A percentile compares a stretch with the other conserved stretches of the same genome.
Conservation (phyloP, 2,113 vertebrate genomes). For the Dasypus novemcinctus region DNA sequence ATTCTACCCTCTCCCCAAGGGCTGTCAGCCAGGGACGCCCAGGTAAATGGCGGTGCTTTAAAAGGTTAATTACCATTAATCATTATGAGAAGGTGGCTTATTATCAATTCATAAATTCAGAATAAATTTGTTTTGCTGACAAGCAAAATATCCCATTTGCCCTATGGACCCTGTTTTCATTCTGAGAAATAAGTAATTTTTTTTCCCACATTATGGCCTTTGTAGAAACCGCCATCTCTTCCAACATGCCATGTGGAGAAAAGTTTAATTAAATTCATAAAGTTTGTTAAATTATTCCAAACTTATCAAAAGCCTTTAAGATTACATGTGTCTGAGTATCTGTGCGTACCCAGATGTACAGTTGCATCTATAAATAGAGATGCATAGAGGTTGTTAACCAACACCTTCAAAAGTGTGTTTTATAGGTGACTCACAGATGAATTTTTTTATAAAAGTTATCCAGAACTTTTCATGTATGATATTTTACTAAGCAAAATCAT, state of each 20-base stretch:
- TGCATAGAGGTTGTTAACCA: not conserved
- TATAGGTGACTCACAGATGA: slow-evolving; percentile 1
- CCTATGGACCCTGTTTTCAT: slow-evolving; percentile 48
- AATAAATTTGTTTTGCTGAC: slow-evolving; percentile 81
- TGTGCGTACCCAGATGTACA: not conserved
- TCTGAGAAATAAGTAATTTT: slow-evolving; percentile 64
- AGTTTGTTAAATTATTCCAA: slow-evolving; percentile 53
- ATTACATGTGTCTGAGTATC: not conserved
- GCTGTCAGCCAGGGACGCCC: slow-evolving; percentile 66
- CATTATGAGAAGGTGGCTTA: slow-evolving; percentile 72
- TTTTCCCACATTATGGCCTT: slow-evolving; percentile 11
- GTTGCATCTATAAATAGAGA: slow-evolving; percentile 6
- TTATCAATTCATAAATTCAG: slow-evolving; percentile 81
- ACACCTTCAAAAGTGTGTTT: slow-evolving; percentile 38
- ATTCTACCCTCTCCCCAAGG: slow-evolving; percentile 29
- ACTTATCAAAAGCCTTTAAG: slow-evolving; percentile 42
- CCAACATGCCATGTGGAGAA: slow-evolving; percentile 41
- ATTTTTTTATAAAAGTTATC: slow-evolving; percentile 19
- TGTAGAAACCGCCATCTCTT: slow-evolving; percentile 47
- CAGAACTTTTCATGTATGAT: not conserved
- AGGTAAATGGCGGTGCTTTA: slow-evolving; percentile 73
- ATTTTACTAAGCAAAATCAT: not conserved
- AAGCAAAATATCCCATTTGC: slow-evolving; percentile 79
- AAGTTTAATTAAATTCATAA: slow-evolving; percentile 67
- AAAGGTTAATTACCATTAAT: slow-evolving; percentile 82